Conservation (phyloP, 2,888 invertebrate genomes). For the Sinelater perroti region DNA sequence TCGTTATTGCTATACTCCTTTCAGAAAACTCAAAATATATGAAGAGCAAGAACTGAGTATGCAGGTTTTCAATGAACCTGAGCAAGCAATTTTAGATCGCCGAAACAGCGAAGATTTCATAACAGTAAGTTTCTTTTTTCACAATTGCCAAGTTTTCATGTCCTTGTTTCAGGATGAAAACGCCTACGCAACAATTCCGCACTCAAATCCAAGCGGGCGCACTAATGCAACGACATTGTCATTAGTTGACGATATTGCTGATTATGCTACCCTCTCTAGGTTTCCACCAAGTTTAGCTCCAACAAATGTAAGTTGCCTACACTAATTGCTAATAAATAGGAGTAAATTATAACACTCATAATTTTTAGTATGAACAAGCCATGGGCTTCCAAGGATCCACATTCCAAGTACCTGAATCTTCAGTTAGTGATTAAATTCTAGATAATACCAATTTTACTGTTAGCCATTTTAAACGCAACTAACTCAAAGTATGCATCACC, state of each 20-base stretch:
- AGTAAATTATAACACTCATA: background rate
- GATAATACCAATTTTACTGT: background rate
- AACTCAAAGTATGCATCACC: too few species aligned
- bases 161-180: constrained; percentile 69
- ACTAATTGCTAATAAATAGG: background rate
- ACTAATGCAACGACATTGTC: constrained; percentile 60
- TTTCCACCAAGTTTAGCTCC: constrained; percentile 57
- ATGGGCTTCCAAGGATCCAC: constrained; percentile 76
- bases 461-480: too few species aligned
- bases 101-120: constrained; percentile 63
- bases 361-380: constrained; percentile 67
- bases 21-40: constrained; percentile 83
- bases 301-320: constrained; percentile 61
- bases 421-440: constrained; percentile 42
- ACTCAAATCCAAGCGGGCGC: constrained; percentile 65
- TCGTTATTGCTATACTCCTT: too few species aligned
- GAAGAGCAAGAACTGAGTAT: constrained; percentile 93
- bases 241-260: constrained; percentile 65
- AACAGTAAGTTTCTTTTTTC: constrained; percentile 53
- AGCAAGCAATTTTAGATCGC: constrained; percentile 62
- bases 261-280: constrained; percentile 72
- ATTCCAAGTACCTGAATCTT: constrained; percentile 73
- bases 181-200: constrained; percentile 83
- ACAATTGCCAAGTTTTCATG: background rate
- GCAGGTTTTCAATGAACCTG: constrained; percentile 88